Conservation (phyloP, 2,888 invertebrate genomes). For the Apotomis turbidana region DNA sequence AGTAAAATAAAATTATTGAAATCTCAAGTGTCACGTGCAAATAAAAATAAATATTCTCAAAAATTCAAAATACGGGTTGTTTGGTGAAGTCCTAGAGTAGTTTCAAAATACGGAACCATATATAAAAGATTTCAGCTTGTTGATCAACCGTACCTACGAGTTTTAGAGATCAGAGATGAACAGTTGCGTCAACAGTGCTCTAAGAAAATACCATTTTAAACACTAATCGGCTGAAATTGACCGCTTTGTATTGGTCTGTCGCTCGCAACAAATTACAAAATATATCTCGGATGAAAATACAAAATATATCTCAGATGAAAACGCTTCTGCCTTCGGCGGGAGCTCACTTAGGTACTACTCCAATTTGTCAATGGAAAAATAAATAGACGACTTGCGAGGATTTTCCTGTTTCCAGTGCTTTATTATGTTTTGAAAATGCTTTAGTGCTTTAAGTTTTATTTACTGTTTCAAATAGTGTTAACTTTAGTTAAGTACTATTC, state of each 20-base stretch:
- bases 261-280: slow-evolving; percentile 38
- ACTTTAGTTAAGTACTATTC: neutral
- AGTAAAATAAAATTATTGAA: too few species aligned
- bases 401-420: neutral
- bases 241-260: slow-evolving; percentile 28
- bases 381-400: neutral
- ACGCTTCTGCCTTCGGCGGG: slow-evolving; percentile 1
- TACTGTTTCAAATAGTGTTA: neutral
- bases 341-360: slow-evolving; percentile 17
- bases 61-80: too few species aligned
- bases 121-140: too few species aligned
- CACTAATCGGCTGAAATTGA: slow-evolving; percentile 23
- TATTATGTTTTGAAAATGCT: neutral
- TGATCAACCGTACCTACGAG: too few species aligned
- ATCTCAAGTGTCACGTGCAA: too few species aligned
- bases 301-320: slow-evolving; percentile 34
- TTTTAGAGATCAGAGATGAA: neutral
- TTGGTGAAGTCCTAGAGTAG: too few species aligned
- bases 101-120: too few species aligned
- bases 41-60: too few species aligned
- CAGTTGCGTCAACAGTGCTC: neutral
- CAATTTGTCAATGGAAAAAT: slow-evolving; percentile 26
- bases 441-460: neutral
- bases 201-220: slow-evolving; percentile 6
- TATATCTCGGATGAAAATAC: slow-evolving; percentile 28